phyloP scores from a whole-genome alignment of 2,888 invertebrate genomes.

The Syrista parreyssii region DNA sequence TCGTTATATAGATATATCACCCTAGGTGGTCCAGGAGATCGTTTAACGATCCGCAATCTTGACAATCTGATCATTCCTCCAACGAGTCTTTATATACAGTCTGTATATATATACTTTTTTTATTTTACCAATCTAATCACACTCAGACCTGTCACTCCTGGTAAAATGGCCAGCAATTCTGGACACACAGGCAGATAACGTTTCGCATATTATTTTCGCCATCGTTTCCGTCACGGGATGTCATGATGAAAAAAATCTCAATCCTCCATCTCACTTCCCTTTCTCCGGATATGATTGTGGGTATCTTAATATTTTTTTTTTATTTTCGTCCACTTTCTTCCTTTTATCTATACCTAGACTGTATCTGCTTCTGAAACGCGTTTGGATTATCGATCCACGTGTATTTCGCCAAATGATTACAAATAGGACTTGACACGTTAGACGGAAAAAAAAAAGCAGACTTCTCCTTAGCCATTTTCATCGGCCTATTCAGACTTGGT shows the following conservation, averaged over 20 bases:
- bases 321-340: neutral
- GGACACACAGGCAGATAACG: neutral
- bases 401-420: constrained; percentile 28
- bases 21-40: neutral
- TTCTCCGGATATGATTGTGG: neutral
- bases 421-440: constrained; percentile 31
- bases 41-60: neutral
- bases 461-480: constrained; percentile 27
- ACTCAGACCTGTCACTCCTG: neutral
- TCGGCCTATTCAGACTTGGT: constrained; percentile 18
- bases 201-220: neutral
- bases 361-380: neutral
- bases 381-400: neutral
- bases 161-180: neutral
- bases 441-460: neutral
- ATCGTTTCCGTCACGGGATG: neutral
- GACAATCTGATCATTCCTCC: neutral
- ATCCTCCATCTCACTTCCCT: neutral
- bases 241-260: neutral
- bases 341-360: neutral
- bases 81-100: neutral
- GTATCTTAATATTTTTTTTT: neutral
- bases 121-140: neutral
- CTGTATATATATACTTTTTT: neutral
- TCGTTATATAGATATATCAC: neutral